Evolutionary conservation across 2,888 invertebrate genomes (phyloP).

Genomic region (Hyposoter dolosus): DNA sequence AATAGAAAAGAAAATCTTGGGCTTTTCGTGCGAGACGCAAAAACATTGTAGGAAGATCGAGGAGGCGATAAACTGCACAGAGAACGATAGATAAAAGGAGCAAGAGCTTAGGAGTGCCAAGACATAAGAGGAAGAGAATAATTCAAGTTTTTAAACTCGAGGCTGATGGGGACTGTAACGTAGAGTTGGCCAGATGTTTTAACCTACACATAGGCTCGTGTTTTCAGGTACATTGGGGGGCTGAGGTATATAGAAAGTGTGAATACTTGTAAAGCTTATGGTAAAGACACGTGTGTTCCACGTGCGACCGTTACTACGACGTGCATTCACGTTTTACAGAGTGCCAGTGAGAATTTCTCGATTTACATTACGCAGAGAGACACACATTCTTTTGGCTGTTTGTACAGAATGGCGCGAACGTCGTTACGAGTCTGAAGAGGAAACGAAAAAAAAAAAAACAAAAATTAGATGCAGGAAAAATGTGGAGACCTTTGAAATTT

Average conservation of each 20-base stretch:
- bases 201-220: constrained; percentile 25
- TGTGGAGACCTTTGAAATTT: constrained; percentile 38
- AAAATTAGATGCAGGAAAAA: background rate
- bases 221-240: constrained; percentile 45
- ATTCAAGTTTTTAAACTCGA: constrained; percentile 56
- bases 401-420: constrained; percentile 13
- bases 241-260: background rate
- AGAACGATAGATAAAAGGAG: constrained; percentile 15
- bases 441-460: background rate
- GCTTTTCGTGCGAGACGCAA: background rate
- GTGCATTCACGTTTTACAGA: constrained; percentile 53
- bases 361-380: constrained; percentile 15
- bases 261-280: constrained; percentile 18
- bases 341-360: constrained; percentile 1
- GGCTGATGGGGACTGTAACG: background rate
- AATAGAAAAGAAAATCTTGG: background rate
- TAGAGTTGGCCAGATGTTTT: constrained; percentile 63
- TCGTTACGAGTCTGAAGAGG: constrained; percentile 11
- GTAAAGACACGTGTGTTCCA: constrained; percentile 59
- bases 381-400: constrained; percentile 22
- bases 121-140: constrained; percentile 34
- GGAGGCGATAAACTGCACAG: background rate
- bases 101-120: constrained; percentile 26
- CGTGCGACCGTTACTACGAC: constrained; percentile 65
- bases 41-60: background rate